phyloP scores from a whole-genome alignment of 37 sponge, comb jelly and placozoan species.

The Haliclona indistincta region DNA sequence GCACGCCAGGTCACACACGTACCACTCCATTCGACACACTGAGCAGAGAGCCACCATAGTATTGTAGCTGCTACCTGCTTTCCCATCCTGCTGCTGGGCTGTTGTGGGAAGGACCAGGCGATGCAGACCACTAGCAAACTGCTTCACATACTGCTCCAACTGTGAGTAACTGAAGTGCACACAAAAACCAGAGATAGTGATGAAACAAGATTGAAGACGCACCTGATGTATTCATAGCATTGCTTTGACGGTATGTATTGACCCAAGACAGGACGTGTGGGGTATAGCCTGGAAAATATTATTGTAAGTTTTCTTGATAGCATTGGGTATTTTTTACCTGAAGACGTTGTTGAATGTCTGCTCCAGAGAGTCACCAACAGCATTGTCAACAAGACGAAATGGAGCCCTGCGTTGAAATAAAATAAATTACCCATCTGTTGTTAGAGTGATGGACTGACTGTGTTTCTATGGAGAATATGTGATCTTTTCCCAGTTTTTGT shows the following conservation, averaged over 20 bases:
- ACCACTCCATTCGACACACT: conserved; percentile 50
- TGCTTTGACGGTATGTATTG: neutral
- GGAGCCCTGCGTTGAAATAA: neutral
- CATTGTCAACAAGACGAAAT: neutral
- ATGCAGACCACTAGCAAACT: conserved; percentile 27
- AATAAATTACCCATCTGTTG: neutral
- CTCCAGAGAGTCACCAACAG: conserved; percentile 19
- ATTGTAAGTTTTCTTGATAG: no score
- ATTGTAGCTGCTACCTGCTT: neutral
- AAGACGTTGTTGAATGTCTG: conserved; percentile 20
- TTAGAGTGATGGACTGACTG: neutral
- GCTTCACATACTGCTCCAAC: conserved; percentile 13
- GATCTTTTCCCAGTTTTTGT: neutral
- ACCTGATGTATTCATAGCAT: conserved; percentile 25
- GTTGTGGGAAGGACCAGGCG: neutral
- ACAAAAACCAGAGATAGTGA: neutral
- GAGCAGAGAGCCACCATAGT: conserved; percentile 41
- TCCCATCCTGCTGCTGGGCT: neutral
- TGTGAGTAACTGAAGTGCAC: conserved; percentile 29
- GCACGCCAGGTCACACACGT: conserved; percentile 53
- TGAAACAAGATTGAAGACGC: neutral
- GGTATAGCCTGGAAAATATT: conserved; percentile 21
- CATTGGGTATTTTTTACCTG: neutral
- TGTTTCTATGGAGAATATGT: conserved; percentile 17
- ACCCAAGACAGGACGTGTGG: conserved; percentile 18